Percentiles rank a stretch among this genome's conserved stretches.
Conservation (phyloP, 2,797 vertebrate species). For the Gorsachius magnificus region DNA sequence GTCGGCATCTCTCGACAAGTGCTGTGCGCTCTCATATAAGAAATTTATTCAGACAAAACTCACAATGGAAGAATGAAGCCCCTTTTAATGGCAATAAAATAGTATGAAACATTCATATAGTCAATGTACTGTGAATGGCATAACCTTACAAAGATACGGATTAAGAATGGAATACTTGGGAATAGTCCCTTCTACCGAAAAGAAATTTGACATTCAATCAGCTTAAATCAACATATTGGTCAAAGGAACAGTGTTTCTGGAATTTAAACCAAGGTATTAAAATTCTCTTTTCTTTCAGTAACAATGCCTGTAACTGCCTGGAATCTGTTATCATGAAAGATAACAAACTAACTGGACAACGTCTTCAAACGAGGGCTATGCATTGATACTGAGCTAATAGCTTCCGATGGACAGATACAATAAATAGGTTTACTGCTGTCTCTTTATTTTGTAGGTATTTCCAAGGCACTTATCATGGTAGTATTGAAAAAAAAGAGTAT, state of each 20-base stretch:
- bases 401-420: not conserved
- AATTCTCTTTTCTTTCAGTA: not conserved
- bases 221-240: not conserved
- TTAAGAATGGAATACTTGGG: conserved; percentile 16
- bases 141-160: conserved; percentile 24
- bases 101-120: conserved; percentile 39
- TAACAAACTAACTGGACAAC: not conserved
- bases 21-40: conserved; percentile 58
- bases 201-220: conserved; percentile 38
- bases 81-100: conserved; percentile 56
- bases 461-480: not conserved
- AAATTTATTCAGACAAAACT: conserved; percentile 68
- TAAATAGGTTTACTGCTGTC: not conserved
- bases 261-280: not conserved
- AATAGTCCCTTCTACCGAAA: not conserved
- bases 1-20: conserved; percentile 57
- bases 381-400: not conserved
- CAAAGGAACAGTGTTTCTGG: conserved; percentile 11
- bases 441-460: not conserved
- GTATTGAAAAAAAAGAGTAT: not conserved
- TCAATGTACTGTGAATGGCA: conserved; percentile 34
- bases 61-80: conserved; percentile 57
- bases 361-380: not conserved
- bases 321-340: not conserved
- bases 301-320: not conserved